phyloP scores from a whole-genome alignment of 1,140 invertebrate species.

The Steinernema khuongi region DNA sequence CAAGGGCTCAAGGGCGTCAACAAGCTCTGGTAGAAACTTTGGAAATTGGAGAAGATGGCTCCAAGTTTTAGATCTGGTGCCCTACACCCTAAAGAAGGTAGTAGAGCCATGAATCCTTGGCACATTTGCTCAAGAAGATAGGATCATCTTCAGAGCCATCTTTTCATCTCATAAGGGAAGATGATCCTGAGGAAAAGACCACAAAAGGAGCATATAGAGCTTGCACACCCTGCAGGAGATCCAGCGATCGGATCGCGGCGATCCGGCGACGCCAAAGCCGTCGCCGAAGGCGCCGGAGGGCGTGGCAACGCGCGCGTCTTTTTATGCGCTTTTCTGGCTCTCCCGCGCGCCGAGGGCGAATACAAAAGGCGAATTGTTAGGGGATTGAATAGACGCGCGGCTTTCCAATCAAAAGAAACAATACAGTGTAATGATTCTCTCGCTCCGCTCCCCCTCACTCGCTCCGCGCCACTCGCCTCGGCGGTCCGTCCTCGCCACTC shows the following conservation, averaged over 20 bases:
- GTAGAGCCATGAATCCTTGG: too few relatives aligned
- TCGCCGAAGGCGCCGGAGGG: background rate
- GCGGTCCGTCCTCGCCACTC: background rate
- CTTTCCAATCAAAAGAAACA: conserved; percentile 17
- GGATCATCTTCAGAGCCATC: too few relatives aligned
- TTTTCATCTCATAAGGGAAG: too few relatives aligned
- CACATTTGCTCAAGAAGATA: too few relatives aligned
- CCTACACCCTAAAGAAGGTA: too few relatives aligned
- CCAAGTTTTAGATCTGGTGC: too few relatives aligned
- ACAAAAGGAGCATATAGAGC: too few relatives aligned
- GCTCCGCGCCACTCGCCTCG: conserved; percentile 5
- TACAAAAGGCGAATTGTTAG: conserved; percentile 17
- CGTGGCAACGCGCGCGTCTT: conserved; percentile 11
- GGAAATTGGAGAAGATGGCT: too few relatives aligned
- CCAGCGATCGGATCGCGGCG: background rate
- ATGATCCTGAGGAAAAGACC: too few relatives aligned
- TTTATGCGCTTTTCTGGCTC: conserved; percentile 15
- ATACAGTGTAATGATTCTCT: conserved; percentile 17
- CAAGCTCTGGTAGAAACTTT: too few relatives aligned
- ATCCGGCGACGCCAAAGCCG: background rate
- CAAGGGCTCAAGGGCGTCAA: background rate
- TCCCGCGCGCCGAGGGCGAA: conserved; percentile 11
- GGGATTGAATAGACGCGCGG: conserved; percentile 14
- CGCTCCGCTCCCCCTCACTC: conserved; percentile 3
- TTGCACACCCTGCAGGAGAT: background rate